A percentile compares a stretch with the other conserved stretches of the same genome.
These are phyloP conservation scores for Caenorhabditis elegans DNA, from an alignment of 1,140 invertebrate species.

Conservation along the genomic window WBcel235 BX284602.5:11729001-11729500, in stretches of 20 bases:
- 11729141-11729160: neutral
- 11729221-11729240: neutral
- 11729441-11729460: slow-evolving; percentile 71
- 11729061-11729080: slow-evolving; percentile 4
- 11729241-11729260: neutral
- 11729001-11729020: neutral
- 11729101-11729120: too few relatives aligned
- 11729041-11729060: neutral
- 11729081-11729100: slow-evolving; percentile 15
- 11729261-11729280: slow-evolving; percentile 2
- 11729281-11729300: neutral
- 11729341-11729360: neutral
- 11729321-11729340: neutral
- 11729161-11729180: neutral
- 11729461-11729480: slow-evolving; percentile 83
- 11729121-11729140: neutral
- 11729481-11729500: slow-evolving; percentile 85
- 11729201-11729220: neutral
- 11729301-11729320: neutral
- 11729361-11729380: slow-evolving; percentile 37
- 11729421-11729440: slow-evolving; percentile 63
- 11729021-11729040: neutral
- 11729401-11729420: slow-evolving; percentile 64
- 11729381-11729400: slow-evolving; percentile 66
- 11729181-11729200: neutral